Percentiles rank a stretch among this genome's conserved stretches.
Conservation (phyloP, 2,113 vertebrate genomes). For the Physeter macrocephalus region DNA sequence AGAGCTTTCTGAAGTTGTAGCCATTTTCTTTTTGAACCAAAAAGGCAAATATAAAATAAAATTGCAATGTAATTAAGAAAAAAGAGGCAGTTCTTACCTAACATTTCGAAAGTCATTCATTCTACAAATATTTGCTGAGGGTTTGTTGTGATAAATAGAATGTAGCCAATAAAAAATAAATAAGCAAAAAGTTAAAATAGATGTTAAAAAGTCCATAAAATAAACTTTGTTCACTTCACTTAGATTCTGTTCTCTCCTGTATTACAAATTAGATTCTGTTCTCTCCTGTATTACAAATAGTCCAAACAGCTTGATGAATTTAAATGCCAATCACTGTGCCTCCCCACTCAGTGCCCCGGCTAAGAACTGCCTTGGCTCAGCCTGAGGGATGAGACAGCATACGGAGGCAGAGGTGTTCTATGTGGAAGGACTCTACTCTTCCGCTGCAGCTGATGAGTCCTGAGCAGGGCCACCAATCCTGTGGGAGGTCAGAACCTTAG, state of each 20-base stretch:
- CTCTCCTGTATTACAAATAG: neutral
- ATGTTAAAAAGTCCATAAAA: neutral
- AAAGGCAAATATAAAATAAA: conserved; percentile 9
- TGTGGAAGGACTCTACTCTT: neutral
- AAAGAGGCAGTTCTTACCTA: neutral
- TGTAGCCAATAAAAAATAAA: neutral
- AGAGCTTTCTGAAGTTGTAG: neutral
- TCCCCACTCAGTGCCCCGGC: accelerated
- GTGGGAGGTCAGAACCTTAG: neutral
- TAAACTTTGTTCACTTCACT: neutral
- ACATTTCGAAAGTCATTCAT: neutral
- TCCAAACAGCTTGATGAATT: neutral
- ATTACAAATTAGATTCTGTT: neutral
- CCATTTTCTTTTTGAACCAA: conserved; percentile 14
- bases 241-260: neutral
- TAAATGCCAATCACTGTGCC: neutral
- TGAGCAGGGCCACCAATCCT: neutral
- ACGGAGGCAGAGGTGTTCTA: neutral
- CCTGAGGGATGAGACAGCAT: neutral
- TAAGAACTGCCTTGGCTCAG: neutral
- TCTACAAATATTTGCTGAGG: neutral
- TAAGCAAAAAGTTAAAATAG: neutral
- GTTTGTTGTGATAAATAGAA: neutral
- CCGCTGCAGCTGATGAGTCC: neutral
- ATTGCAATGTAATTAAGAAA: neutral